A percentile compares a stretch with the other conserved stretches of the same genome.
phyloP scores from a whole-genome alignment of 2,888 invertebrate species.

The Dermolepida albohirtum region DNA sequence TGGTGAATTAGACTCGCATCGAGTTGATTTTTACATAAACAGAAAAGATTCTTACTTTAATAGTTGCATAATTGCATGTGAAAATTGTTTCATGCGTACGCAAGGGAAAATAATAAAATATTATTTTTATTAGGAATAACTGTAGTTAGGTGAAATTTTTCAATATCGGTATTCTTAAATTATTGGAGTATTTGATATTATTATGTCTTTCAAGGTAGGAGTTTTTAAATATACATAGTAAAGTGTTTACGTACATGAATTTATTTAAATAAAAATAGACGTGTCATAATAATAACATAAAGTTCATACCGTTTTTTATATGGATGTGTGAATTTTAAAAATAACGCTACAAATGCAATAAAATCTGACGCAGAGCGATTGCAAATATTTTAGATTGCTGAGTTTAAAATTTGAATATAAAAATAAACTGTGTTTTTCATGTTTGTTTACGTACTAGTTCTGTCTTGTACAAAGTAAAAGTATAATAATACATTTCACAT shows the following conservation, averaged over 20 bases:
- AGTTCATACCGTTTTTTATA: too few relatives aligned
- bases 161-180: too few relatives aligned
- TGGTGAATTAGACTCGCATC: conserved; percentile 47
- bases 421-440: conserved; percentile 14
- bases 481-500: not conserved
- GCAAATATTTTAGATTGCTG: conserved; percentile 12
- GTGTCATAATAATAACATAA: too few relatives aligned
- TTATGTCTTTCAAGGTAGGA: conserved; percentile 32
- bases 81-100: not conserved
- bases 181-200: conserved; percentile 7
- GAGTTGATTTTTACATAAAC: conserved; percentile 45
- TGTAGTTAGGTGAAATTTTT: too few relatives aligned
- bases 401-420: conserved; percentile 14
- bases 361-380: conserved; percentile 22
- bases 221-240: not conserved
- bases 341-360: conserved; percentile 14
- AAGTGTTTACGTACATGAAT: too few relatives aligned
- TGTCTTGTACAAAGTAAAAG: not conserved
- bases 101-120: not conserved
- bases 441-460: conserved; percentile 13
- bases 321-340: conserved; percentile 9
- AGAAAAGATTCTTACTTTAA: conserved; percentile 31
- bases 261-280: too few relatives aligned
- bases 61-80: conserved; percentile 18
- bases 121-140: too few relatives aligned